Base-by-base conservation (phyloP, 2,797 vertebrate species). In the Trachurus trachurus region DNA sequence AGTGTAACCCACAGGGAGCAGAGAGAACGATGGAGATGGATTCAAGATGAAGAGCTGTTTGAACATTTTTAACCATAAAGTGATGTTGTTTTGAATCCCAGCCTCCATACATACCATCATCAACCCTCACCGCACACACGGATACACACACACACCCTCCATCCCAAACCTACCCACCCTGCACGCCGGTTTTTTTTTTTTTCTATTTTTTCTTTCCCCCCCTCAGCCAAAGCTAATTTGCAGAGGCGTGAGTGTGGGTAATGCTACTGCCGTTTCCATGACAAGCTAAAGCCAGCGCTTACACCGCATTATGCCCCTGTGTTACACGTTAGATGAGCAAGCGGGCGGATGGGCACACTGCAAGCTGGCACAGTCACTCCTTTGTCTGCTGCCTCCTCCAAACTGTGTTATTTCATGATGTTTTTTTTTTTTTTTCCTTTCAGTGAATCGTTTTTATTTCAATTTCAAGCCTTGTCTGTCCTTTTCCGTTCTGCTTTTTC, bases 141-240 rank as follows among this genome's bases (percentile, higher is more conserved):
- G 12, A 59, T 6, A 44, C 47, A 60, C 74, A 77, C 72, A 44
- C 47, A 60, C 42, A 10, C 62, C 15, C 66, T 66, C 56, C 22
- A 40, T 76, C 58, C 63, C 66, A 77, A 61, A 64, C 62, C 71
- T 59, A 64, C 73, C 75, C 71, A 70, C 78, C 62, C 76, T 47
- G 71, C 37, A 2, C 65, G 39, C 64, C 45, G 39, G n/a, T 53
- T 58, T 67, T 63, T 65, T 68, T 71, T 44, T 9, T 1, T 42
- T 42, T 64, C 65, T 71, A 34, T 34, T 34, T 34, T 34, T 26
- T 26, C 26, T 42, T 9, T 1, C 0, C 12, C 1, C 37, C 50
- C 65, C 65, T 10, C 71, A 87, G 88, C 91, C 91, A 93, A 90
- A 93, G 86, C 92, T 93, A 83, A 94, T 93, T 93, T 94, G 88